A percentile compares a stretch with the other conserved stretches of the same genome.
Conservation (phyloP, 2,797 vertebrate genomes). For the Triplophysa yarkandensis region DNA sequence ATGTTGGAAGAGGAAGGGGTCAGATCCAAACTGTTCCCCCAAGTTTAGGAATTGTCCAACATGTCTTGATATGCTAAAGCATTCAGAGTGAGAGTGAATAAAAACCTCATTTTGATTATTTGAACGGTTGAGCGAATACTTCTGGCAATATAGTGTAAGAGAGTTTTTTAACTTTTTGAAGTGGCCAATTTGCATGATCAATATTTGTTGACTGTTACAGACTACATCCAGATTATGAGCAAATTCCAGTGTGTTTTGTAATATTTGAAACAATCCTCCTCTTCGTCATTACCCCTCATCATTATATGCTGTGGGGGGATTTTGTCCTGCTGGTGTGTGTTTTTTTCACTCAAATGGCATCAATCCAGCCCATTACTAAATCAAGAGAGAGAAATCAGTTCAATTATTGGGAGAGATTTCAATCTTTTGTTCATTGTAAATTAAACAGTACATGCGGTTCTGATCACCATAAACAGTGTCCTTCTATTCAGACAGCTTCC, state of each 20-base stretch:
- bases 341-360: conserved; percentile 33
- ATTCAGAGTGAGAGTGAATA: too few species aligned
- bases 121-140: too few species aligned
- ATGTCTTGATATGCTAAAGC: too few species aligned
- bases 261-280: conserved; percentile 28
- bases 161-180: conserved; percentile 28
- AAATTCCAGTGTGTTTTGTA: conserved; percentile 8
- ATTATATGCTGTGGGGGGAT: conserved; percentile 36
- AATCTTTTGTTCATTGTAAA: conserved; percentile 27
- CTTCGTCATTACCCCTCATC: conserved; percentile 32
- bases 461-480: conserved; percentile 21
- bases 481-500: conserved; percentile 26
- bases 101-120: too few species aligned
- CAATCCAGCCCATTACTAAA: conserved; percentile 41
- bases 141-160: too few species aligned
- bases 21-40: too few species aligned
- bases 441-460: conserved; percentile 24
- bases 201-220: conserved; percentile 27
- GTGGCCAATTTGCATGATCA: conserved; percentile 27
- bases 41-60: too few species aligned
- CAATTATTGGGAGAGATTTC: conserved; percentile 25
- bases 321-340: conserved; percentile 28
- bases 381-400: conserved; percentile 47
- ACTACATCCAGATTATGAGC: conserved; percentile 24
- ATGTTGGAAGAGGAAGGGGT: too few species aligned